Conservation (phyloP, 2,888 invertebrate species). For the Esperia sulphurella region DNA sequence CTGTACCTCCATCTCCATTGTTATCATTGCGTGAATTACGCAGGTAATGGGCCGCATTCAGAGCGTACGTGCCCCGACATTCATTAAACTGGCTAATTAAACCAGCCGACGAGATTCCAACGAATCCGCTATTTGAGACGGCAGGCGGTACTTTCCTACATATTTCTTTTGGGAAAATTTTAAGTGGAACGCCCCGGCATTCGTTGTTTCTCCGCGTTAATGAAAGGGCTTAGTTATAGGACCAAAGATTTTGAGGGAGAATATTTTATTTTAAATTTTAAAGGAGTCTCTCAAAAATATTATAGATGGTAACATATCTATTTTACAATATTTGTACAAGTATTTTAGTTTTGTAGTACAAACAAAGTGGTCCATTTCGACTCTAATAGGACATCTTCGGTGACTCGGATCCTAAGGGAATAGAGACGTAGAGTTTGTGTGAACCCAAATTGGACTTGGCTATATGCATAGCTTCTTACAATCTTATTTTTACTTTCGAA, state of each 20-base stretch:
- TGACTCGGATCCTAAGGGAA: background rate
- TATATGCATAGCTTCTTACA: no score
- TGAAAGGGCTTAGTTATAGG: conserved; percentile 4
- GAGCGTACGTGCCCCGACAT: conserved; percentile 72
- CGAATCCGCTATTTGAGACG: conserved; percentile 46
- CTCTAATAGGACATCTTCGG: background rate
- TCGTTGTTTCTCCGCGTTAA: conserved; percentile 20
- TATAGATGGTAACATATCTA: no score
- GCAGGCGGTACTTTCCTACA: conserved; percentile 31
- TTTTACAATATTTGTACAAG: no score
- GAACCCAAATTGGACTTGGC: no score
- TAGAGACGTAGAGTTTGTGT: background rate
- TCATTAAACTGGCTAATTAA: conserved; percentile 73
- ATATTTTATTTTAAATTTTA: background rate
- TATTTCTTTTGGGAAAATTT: conserved; percentile 48
- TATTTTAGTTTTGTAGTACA: no score
- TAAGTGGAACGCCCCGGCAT: conserved; percentile 37
- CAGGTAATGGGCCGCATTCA: conserved; percentile 71
- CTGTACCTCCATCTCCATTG: conserved; percentile 28
- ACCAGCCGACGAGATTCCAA: conserved; percentile 52
- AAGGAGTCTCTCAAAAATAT: no score
- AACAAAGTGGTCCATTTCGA: background rate
- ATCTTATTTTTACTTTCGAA: no score
- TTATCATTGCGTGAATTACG: conserved; percentile 71
- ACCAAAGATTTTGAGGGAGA: background rate